Conservation (phyloP, 2,113 vertebrate genomes). For the Oxyura jamaicensis region DNA sequence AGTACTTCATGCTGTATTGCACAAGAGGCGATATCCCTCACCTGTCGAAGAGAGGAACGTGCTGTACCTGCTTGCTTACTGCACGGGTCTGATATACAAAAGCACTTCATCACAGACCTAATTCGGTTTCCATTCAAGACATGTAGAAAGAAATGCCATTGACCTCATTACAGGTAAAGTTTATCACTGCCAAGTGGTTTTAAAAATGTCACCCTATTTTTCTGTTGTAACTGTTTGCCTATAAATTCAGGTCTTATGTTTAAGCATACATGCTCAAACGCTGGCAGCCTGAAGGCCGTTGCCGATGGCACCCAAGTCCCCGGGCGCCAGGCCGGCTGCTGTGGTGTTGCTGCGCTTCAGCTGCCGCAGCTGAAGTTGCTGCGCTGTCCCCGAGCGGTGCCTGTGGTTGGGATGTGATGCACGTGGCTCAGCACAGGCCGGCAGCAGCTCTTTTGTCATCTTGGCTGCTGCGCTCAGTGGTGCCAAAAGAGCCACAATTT, state of each 20-base stretch:
- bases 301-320: not conserved
- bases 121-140: constrained; percentile 29
- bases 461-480: not conserved
- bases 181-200: not conserved
- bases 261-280: not conserved
- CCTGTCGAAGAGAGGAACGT: not conserved
- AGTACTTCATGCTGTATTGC: not conserved
- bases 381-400: not conserved
- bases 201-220: constrained; percentile 30
- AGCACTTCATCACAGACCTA: constrained; percentile 36
- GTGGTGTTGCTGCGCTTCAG: not conserved
- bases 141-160: constrained; percentile 40
- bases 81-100: constrained; percentile 37
- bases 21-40: not conserved
- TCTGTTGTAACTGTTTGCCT: not conserved
- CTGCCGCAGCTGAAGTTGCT: not conserved
- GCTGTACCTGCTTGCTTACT: not conserved
- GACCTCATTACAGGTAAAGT: constrained; percentile 16
- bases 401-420: not conserved
- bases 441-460: fast-evolving
- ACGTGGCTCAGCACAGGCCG: not conserved
- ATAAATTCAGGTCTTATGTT: not conserved
- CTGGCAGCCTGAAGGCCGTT: fast-evolving
- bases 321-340: fast-evolving
- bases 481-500: not conserved